Base-by-base conservation (phyloP, 2,888 invertebrate species). In the Rutpela maculata region DNA sequence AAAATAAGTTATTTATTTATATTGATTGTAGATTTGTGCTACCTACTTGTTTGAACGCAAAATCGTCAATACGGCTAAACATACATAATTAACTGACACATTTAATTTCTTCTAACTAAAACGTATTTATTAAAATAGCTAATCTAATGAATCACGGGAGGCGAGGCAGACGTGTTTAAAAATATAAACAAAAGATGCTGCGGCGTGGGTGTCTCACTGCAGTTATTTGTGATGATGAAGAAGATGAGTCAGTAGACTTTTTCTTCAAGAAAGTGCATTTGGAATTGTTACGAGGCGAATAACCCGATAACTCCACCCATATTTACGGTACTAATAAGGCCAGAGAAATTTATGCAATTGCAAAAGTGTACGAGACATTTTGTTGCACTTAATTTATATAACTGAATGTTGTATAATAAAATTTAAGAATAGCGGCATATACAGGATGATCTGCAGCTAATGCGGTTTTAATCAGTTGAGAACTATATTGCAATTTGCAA, bases 181-280 rank as follows among this genome's bases (percentile, higher is more conserved):
- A 65, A 65, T 43, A 65, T 35, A 65, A 65, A 65, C 65, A 65
- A 65, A 65, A 65, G 65, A 65, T 18, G 17, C 17, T 35, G 19
- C 10, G 15, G 38, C 9, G 65, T 65, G 65, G 65, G 65, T 38
- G 65, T 26, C 11, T 22, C 22, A 22, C 9, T 65, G 43, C 65
- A 17, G 68, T 56, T 56, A 26, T 56, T 68, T 56, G 17, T 26
- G 35, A 74, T 50, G 57, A 68, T 50, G 74, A 74, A 26, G 55
- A 66, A 66, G 63, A 65, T 38, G 55, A 56, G 26, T 56, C 74
- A 74, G 17, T 19, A 18, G 63, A 63, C 7, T 26, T 67, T 57
- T 74, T 68, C 50, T 31, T 59, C 11, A 57, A 50, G 56, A 31
- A 69, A 78, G 77, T 76, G 79, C 75, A 76, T 43, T 18, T 43